Conservation (phyloP, 2,113 vertebrate genomes). For the Leptosomus discolor region DNA sequence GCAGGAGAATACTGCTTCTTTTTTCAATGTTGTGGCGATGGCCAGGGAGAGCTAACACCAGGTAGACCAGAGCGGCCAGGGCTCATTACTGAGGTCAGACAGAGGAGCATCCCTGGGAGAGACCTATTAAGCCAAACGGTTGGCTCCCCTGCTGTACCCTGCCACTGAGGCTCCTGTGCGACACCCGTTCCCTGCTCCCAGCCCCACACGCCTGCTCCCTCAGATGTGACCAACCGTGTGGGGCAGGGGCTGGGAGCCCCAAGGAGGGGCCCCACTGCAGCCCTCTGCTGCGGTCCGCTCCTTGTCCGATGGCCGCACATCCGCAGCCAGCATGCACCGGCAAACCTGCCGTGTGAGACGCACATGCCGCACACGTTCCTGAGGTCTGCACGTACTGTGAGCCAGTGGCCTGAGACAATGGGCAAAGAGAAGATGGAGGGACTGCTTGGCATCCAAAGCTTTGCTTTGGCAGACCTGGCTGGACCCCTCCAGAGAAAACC, state of each 20-base stretch:
- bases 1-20: not conserved
- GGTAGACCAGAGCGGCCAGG: not conserved
- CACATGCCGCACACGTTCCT: rapidly evolving
- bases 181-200: rapidly evolving
- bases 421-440: not conserved
- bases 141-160: not conserved
- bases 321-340: rapidly evolving
- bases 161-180: rapidly evolving
- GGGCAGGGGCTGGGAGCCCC: not conserved
- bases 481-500: not conserved
- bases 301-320: rapidly evolving
- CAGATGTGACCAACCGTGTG: not conserved
- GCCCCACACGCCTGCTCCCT: not conserved
- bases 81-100: not conserved
- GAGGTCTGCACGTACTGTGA: rapidly evolving
- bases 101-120: not conserved
- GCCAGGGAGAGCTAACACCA: not conserved
- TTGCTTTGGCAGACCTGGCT: not conserved
- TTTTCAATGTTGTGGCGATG: not conserved
- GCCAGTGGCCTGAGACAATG: not conserved
- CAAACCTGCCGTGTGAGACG: not conserved
- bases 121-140: rapidly evolving
- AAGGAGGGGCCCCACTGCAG: not conserved
- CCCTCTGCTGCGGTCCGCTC: not conserved
- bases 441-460: not conserved